Evolutionary conservation across 2,888 invertebrate genomes (phyloP).

Genomic region (Drosophila paracracens): DNA sequence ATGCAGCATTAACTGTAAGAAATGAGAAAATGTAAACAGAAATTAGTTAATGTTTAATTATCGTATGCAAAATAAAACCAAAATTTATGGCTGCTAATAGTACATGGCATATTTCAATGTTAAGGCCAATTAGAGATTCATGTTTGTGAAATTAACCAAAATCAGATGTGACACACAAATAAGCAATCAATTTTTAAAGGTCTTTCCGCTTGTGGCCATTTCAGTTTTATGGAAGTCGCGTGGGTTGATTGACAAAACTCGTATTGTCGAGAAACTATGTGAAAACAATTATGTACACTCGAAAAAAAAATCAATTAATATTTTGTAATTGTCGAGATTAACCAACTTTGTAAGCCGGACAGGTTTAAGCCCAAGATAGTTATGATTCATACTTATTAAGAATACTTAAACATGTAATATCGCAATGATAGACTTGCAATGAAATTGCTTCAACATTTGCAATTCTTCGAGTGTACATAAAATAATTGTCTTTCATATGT

Average conservation of each 20-base stretch:
- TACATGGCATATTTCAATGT: slow-evolving; percentile 58
- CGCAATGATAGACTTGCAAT: neutral
- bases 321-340: neutral
- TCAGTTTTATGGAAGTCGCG: slow-evolving; percentile 44
- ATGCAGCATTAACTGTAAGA: slow-evolving; percentile 74
- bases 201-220: slow-evolving; percentile 42
- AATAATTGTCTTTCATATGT: slow-evolving; percentile 21
- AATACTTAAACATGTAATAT: neutral
- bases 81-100: slow-evolving; percentile 33
- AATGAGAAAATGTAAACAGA: slow-evolving; percentile 17
- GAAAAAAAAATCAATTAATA: neutral
- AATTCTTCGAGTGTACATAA: neutral
- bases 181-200: slow-evolving; percentile 47
- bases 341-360: neutral
- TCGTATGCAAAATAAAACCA: slow-evolving; percentile 11
- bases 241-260: slow-evolving; percentile 42
- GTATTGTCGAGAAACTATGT: slow-evolving; percentile 20
- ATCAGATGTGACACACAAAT: slow-evolving; percentile 29
- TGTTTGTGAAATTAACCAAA: slow-evolving; percentile 19
- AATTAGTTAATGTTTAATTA: slow-evolving; percentile 37
- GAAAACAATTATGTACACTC: neutral
- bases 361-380: neutral
- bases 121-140: slow-evolving; percentile 55
- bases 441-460: neutral
- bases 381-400: neutral